Conservation (phyloP, 2,797 vertebrate genomes). For the Rhabdophis nuchalis region DNA sequence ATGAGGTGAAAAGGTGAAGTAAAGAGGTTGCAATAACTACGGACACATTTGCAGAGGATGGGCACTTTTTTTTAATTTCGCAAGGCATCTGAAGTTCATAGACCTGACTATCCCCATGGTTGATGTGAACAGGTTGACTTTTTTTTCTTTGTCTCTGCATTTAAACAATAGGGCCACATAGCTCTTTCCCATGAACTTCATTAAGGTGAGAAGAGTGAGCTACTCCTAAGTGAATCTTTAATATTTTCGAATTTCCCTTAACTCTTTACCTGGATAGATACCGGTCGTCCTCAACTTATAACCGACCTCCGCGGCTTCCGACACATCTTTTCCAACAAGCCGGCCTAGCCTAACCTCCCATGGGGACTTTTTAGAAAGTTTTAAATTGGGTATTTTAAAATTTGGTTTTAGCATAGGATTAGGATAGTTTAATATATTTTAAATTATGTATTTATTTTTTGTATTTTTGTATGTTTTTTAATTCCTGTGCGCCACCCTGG, state of each 20-base stretch:
- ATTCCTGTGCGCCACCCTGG: too few relatives aligned
- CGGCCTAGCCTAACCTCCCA: too few relatives aligned
- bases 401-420: too few relatives aligned
- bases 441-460: too few relatives aligned
- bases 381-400: too few relatives aligned
- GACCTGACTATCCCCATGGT: not conserved
- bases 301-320: too few relatives aligned
- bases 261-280: not conserved
- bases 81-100: not conserved
- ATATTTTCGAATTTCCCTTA: not conserved
- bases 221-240: not conserved
- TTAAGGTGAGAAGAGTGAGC: not conserved
- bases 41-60: not conserved
- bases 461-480: too few relatives aligned
- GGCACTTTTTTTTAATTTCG: not conserved
- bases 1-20: not conserved
- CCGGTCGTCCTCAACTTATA: too few relatives aligned
- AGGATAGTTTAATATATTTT: too few relatives aligned
- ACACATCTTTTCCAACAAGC: too few relatives aligned
- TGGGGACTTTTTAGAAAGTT: too few relatives aligned
- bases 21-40: conserved; percentile 15
- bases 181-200: not conserved
- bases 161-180: not conserved
- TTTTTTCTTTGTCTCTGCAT: not conserved
- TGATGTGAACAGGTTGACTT: not conserved